Conservation (phyloP, 1,140 invertebrate species). For the Cataglyphis hispanica region DNA sequence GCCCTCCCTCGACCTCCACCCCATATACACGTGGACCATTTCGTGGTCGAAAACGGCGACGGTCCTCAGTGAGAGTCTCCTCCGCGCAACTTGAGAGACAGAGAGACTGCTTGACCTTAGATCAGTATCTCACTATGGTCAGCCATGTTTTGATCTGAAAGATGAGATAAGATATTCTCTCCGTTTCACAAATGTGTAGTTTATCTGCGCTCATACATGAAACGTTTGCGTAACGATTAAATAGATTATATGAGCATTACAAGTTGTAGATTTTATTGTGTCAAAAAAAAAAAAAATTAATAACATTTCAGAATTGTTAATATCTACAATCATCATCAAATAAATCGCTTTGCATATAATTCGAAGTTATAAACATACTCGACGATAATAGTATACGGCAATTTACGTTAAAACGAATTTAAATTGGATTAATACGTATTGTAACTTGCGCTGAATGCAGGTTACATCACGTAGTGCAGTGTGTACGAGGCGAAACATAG, state of each 20-base stretch:
- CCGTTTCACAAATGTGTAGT: neutral
- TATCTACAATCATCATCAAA: constrained; percentile 16
- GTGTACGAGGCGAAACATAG: constrained; percentile 22
- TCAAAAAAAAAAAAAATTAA: constrained; percentile 41
- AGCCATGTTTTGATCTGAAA: neutral
- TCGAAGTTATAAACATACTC: constrained; percentile 45
- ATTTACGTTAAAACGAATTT: constrained; percentile 60
- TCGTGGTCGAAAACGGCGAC: constrained; percentile 32
- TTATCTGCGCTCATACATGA: neutral
- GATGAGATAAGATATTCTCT: neutral
- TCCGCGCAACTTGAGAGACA: constrained; percentile 22
- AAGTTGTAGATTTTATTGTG: constrained; percentile 5
- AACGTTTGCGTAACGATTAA: neutral
- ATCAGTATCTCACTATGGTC: neutral
- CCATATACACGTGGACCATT: constrained; percentile 56
- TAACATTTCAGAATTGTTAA: constrained; percentile 28
- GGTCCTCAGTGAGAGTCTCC: neutral
- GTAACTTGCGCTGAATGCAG: constrained; percentile 52
- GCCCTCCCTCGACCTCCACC: constrained; percentile 47
- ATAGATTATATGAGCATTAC: constrained; percentile 11
- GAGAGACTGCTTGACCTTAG: constrained; percentile 10
- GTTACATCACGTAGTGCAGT: constrained; percentile 49
- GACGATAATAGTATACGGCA: constrained; percentile 49
- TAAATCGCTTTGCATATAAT: constrained; percentile 30
- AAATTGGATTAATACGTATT: constrained; percentile 60